Evolutionary conservation across 2,888 invertebrate species (phyloP).

Genomic region (Yponomeuta malinellus): DNA sequence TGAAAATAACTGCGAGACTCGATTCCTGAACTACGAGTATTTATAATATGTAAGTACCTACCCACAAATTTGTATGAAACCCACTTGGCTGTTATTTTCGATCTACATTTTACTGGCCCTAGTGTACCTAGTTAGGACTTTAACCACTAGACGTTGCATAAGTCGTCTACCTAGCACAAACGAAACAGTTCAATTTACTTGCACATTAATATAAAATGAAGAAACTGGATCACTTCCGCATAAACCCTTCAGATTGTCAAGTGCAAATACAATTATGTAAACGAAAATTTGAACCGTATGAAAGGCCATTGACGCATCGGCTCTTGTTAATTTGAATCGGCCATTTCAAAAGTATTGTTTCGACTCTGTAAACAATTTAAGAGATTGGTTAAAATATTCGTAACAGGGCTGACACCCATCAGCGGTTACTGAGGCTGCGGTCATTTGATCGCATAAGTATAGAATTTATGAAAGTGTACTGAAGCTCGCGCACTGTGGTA

Average conservation of each 20-base stretch:
- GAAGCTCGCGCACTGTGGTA: too few relatives aligned
- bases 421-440: not conserved
- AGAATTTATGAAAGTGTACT: too few relatives aligned
- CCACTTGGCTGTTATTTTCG: too few relatives aligned
- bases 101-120: too few relatives aligned
- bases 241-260: not conserved
- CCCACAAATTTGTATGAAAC: too few relatives aligned
- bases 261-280: conserved; percentile 3
- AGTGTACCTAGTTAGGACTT: too few relatives aligned
- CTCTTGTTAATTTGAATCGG: not conserved
- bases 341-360: not conserved
- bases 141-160: too few relatives aligned
- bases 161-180: not conserved
- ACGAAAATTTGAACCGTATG: not conserved
- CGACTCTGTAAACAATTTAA: not conserved
- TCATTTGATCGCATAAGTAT: too few relatives aligned
- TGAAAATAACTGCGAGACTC: too few relatives aligned
- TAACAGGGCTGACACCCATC: too few relatives aligned
- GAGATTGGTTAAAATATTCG: not conserved
- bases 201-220: not conserved
- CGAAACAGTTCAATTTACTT: not conserved
- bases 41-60: too few relatives aligned
- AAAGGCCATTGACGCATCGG: conserved; percentile 1
- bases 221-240: not conserved
- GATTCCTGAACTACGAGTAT: too few relatives aligned